Base-by-base conservation (phyloP, 1,140 invertebrate species). In the Drosophila mauritiana region DNA sequence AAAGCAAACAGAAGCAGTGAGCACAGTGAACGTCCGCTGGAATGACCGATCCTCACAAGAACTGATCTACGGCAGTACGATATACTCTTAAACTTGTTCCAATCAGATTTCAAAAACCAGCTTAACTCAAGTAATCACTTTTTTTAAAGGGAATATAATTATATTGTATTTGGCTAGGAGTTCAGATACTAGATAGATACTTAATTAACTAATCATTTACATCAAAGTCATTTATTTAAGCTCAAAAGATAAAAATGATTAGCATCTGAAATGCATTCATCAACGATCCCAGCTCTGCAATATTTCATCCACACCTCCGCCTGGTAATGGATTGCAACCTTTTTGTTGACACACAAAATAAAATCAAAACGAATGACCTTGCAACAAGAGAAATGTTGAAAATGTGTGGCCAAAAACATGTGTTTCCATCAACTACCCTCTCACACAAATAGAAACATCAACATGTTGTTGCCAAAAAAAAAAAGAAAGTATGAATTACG, bases 291-390 rank as follows among this genome's bases (percentile, higher is more conserved):
- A 37, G 7, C 7, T 22, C 5, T n/a, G 4, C n/a, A 39, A 17
- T 34, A 12, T 34, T 10, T 11, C 37, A 4, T 22, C 7, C 12
- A 11, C 54, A 36, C 22, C 4, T 25, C 12, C 36, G 10, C 10
- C 31, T 15, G 40, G 34, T 61, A 31, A 46, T 39, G 22, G 34
- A 36, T 49, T 55, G 51, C 70, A 36, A 40, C 37, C 58, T 61
- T 81, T 78, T 64, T 49, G 74, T 51, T 86, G 83, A 86, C 83
- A 86, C 83, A 86, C 75, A 88, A 86, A 86, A 88, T 89, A 88
- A 88, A 88, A 89, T 54, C 76, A 89, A 79, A 89, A 77, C 83
- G 84, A 88, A 88, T 83, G 83, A 88, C 83, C 83, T 88, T 88
- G 83, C 70, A 75, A 89, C 62, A 68, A 64, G 65, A 55, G 54